These are phyloP conservation scores for Ctenoplectra terminalis DNA, from an alignment of 1,140 invertebrate species.

Conservation along the genomic window DNA sequence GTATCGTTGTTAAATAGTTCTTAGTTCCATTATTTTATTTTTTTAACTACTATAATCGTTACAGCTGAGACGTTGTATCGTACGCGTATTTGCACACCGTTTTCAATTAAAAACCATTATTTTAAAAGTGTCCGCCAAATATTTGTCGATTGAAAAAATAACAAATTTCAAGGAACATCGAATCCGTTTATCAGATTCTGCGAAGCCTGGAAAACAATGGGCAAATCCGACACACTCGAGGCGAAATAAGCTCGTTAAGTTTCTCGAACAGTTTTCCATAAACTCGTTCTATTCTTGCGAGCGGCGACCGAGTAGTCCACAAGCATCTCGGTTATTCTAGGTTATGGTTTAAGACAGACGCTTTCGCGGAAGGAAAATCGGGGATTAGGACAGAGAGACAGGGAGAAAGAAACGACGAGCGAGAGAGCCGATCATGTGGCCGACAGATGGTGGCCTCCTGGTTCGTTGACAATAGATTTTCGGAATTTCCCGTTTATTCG, in stretches of 20 bases:
- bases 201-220: constrained; percentile 14
- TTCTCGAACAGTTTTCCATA: constrained; percentile 21
- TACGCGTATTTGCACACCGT: constrained; percentile 18
- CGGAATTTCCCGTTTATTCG: constrained; percentile 47
- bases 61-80: not conserved
- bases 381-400: constrained; percentile 46
- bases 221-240: not conserved
- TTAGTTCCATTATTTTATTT: not conserved
- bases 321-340: constrained; percentile 49
- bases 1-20: constrained; percentile 13
- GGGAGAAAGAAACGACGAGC: not conserved
- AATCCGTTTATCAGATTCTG: not conserved
- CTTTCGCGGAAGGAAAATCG: constrained; percentile 65
- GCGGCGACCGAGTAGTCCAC: constrained; percentile 10
- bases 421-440: constrained; percentile 65
- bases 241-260: not conserved
- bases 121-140: not conserved
- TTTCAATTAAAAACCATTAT: not conserved
- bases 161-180: not conserved
- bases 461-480: constrained; percentile 66
- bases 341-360: constrained; percentile 54
- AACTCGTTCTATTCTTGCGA: constrained; percentile 33
- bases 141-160: not conserved
- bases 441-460: constrained; percentile 70
- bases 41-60: not conserved